These are phyloP conservation scores for Danionella cerebrum DNA, from an alignment of 2,113 vertebrate species.

Conservation along the genomic window DNA sequence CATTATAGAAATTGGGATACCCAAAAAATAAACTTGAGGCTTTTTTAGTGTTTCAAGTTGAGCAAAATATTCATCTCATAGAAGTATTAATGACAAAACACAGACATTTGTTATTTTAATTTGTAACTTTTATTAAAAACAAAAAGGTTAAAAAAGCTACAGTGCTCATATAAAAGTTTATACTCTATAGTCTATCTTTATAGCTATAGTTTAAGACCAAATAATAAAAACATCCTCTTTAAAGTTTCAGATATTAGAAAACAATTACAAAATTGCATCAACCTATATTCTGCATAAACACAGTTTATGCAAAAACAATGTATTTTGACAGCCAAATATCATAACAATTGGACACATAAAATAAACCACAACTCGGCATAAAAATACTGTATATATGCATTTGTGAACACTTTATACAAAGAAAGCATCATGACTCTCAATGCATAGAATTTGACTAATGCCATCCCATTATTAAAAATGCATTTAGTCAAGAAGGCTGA, in stretches of 20 bases:
- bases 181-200: constrained; percentile 41
- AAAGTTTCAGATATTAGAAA: constrained; percentile 14
- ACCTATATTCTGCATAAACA: constrained; percentile 10
- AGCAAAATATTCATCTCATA: too few species aligned
- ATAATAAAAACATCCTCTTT: constrained; percentile 17
- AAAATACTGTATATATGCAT: constrained; percentile 37
- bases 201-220: constrained; percentile 42
- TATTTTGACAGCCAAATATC: constrained; percentile 5
- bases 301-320: constrained; percentile 3
- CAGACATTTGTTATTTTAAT: too few species aligned
- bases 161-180: constrained; percentile 48
- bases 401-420: constrained; percentile 37
- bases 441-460: constrained; percentile 38
- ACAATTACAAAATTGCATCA: neutral
- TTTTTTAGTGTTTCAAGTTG: too few species aligned
- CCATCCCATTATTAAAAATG: neutral
- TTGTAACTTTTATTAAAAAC: constrained; percentile 47
- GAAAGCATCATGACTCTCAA: constrained; percentile 33
- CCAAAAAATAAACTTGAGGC: too few species aligned
- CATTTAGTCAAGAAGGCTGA: neutral
- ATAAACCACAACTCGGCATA: constrained; percentile 9
- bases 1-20: too few species aligned
- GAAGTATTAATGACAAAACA: too few species aligned
- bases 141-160: constrained; percentile 48
- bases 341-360: neutral